Evolutionary conservation across 2,888 invertebrate species (phyloP), one percentile per base, ranked within the genome.

Genomic region (Dermolepida albohirtum): DNA sequence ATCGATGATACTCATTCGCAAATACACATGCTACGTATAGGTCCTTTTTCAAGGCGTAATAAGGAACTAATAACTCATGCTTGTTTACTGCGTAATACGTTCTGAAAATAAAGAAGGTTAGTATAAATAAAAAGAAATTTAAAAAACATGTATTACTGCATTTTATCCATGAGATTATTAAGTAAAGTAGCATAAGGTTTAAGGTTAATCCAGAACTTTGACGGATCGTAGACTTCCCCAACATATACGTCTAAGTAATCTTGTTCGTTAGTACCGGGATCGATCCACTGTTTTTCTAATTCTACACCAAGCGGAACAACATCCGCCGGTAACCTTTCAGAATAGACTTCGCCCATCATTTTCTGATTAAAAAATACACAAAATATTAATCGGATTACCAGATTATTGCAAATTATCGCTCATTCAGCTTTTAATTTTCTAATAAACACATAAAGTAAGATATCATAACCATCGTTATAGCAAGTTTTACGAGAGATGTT

Each of bases 131-230:
- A 12, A 4, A 17, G 2, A 14, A 62, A 63, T 8, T 51, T n/a
- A 12, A 5, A 62, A 67, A 52, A 11, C 1, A 39, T 1, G 22
- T 40, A 52, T 50, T 68, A 64, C 66, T 64, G 85, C 83, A 88
- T 85, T 10, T 85, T 82, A 73, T 86, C 85, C 88, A 88, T 87
- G 63, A 86, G 71, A 4, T 76, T 70, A 71, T 86, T 83, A 79
- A 87, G 80, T 74, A 80, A 72, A 77, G 81, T 71, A n/a, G 54
- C 11, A 27, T 66, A 52, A 0, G 74, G 52, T 68, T 84, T 82
- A 10, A 85, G 81, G 72, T 84, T 80, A 70, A 87, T 74, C 87
- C 87, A 88, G 80, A 88, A 86, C 80, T 87, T 88, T 29, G 86
- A 85, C 47, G 86, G 85, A 72, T 88, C 87, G 81, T 87, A 87